Percentiles rank a stretch among this genome's conserved stretches.
These are phyloP conservation scores for Microctenopoma steveboyesi DNA, from an alignment of 2,797 vertebrate species.

Conservation along the genomic window DNA sequence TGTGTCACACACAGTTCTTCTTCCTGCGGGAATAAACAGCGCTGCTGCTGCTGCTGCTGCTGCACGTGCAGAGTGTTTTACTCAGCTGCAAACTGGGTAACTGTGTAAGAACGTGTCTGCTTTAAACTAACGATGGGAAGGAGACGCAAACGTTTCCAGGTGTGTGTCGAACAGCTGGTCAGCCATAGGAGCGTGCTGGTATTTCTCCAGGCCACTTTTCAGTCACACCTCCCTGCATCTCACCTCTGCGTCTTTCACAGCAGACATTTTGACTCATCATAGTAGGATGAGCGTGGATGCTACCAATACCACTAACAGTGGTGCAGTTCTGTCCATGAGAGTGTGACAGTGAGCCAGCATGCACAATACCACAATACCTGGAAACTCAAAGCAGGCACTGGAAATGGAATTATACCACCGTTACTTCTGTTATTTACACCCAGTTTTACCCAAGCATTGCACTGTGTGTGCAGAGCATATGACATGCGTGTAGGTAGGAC, in stretches of 20 bases:
- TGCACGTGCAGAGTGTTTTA: constrained; percentile 6
- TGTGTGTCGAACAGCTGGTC: not conserved
- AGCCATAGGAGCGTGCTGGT: not conserved
- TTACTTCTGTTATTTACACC: constrained; percentile 22
- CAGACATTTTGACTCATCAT: constrained; percentile 10
- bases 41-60: constrained; percentile 12
- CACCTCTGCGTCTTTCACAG: constrained; percentile 7
- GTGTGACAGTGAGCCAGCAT: constrained; percentile 18
- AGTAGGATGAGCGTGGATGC: constrained; percentile 8
- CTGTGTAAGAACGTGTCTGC: constrained; percentile 12
- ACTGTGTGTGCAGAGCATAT: not conserved
- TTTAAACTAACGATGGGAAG: constrained; percentile 10
- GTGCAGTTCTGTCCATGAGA: constrained; percentile 7
- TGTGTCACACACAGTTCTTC: constrained; percentile 14
- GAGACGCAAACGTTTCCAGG: not conserved
- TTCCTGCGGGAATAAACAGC: constrained; percentile 22
- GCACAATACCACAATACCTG: not conserved
- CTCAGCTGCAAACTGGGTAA: constrained; percentile 9
- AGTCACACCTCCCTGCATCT: constrained; percentile 7
- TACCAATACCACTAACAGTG: constrained; percentile 12
- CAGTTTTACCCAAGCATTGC: too few species aligned
- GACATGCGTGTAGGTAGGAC: too few species aligned
- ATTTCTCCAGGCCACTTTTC: constrained; percentile 16
- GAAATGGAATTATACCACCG: constrained; percentile 9
- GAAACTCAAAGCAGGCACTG: not conserved